phyloP scores from a whole-genome alignment of 2,888 invertebrate genomes.

The Elegia similella region DNA sequence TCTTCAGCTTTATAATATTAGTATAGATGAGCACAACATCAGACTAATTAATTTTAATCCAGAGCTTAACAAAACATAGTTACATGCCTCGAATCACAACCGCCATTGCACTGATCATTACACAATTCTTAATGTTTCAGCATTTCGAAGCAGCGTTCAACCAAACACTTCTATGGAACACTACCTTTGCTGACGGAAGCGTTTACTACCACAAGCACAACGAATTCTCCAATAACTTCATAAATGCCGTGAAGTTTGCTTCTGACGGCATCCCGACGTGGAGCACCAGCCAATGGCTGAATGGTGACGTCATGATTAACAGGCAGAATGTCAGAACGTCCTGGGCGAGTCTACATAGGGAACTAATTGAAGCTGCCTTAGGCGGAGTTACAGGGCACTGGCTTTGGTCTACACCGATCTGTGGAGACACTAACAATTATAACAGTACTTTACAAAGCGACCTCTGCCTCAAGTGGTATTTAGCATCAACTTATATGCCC shows the following conservation, averaged over 20 bases:
- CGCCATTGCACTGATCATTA: too few species aligned
- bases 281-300: constrained; percentile 60
- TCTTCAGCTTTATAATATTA: too few species aligned
- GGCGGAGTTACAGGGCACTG: constrained; percentile 74
- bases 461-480: constrained; percentile 86
- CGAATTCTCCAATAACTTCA: constrained; percentile 78
- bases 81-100: too few species aligned
- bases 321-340: constrained; percentile 77
- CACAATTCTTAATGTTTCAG: constrained; percentile 37
- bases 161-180: constrained; percentile 77
- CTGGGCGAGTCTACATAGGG: constrained; percentile 81
- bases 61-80: too few species aligned
- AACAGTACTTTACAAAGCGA: constrained; percentile 54
- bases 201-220: constrained; percentile 76
- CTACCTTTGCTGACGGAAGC: constrained; percentile 41
- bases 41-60: too few species aligned
- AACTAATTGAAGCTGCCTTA: constrained; percentile 72
- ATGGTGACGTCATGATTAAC: constrained; percentile 51
- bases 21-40: too few species aligned
- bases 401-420: constrained; percentile 79
- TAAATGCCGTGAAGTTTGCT: constrained; percentile 45
- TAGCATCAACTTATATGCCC: constrained; percentile 84
- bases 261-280: constrained; percentile 40
- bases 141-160: constrained; percentile 66
- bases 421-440: constrained; percentile 77